These are phyloP conservation scores for Synergus japonicus DNA, from an alignment of 2,888 invertebrate species.

Conservation along the genomic window DNA sequence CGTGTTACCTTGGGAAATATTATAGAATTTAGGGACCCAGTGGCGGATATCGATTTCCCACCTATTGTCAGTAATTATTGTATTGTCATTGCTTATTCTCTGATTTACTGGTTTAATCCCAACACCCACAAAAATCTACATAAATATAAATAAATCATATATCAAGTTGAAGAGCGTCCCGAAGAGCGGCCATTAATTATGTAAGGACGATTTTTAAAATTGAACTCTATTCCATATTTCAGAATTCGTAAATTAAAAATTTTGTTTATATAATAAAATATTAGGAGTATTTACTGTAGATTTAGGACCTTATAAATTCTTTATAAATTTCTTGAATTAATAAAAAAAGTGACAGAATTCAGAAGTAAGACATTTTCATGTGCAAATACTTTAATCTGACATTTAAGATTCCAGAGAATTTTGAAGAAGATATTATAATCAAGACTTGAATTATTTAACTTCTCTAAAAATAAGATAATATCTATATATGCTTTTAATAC, in stretches of 20 bases:
- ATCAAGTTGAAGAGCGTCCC: not conserved
- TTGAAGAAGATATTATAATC: not conserved
- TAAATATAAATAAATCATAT: not conserved
- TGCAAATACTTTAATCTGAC: too few relatives aligned
- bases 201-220: too few relatives aligned
- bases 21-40: not conserved
- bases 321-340: too few relatives aligned
- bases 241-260: too few relatives aligned
- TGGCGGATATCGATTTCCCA: constrained; percentile 29
- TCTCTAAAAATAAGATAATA: not conserved
- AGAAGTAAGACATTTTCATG: too few relatives aligned
- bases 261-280: too few relatives aligned
- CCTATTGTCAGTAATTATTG: constrained; percentile 35
- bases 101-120: constrained; percentile 17
- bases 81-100: constrained; percentile 1
- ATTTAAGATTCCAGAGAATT: not conserved
- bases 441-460: not conserved
- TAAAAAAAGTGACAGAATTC: too few relatives aligned
- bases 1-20: constrained; percentile 34
- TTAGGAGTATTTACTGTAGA: too few relatives aligned
- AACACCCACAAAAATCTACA: not conserved
- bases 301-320: too few relatives aligned
- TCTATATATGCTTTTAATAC: not conserved
- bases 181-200: not conserved
- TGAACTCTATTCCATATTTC: too few relatives aligned